Percentiles rank a stretch among this genome's conserved stretches.
Conservation (phyloP, 2,888 invertebrate species). For the Drosophila ezoana region DNA sequence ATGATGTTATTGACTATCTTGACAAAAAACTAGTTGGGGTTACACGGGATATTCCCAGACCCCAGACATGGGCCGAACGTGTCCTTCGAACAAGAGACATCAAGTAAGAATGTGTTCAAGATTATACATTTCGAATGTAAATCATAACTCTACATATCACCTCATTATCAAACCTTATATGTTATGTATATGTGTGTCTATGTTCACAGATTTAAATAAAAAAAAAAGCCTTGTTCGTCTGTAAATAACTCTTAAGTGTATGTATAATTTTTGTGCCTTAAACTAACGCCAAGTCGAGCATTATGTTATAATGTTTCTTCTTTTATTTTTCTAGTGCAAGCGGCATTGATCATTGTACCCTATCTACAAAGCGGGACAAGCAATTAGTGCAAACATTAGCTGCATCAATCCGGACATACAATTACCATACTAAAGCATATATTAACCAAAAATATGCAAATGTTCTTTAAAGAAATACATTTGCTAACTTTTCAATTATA, state of each 20-base stretch:
- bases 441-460: constrained; percentile 90
- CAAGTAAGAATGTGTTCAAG: constrained; percentile 81
- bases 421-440: constrained; percentile 91
- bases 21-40: constrained; percentile 90
- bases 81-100: constrained; percentile 89
- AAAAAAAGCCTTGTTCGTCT: not conserved
- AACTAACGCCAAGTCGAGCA: not conserved
- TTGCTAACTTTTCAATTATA: constrained; percentile 37
- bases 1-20: constrained; percentile 93
- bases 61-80: constrained; percentile 95
- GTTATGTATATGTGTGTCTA: not conserved
- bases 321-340: constrained; percentile 64
- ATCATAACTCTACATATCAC: too few species aligned
- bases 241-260: not conserved
- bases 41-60: constrained; percentile 89
- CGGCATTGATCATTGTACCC: constrained; percentile 69
- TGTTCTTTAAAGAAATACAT: constrained; percentile 80
- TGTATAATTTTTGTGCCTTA: not conserved
- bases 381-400: constrained; percentile 88
- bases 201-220: too few species aligned
- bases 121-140: not conserved
- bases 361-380: constrained; percentile 85
- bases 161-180: not conserved
- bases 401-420: constrained; percentile 89
- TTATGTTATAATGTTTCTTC: not conserved